Conservation (phyloP, 64 coral and sea anemone species). For the Astreopora myriophthalma region DNA sequence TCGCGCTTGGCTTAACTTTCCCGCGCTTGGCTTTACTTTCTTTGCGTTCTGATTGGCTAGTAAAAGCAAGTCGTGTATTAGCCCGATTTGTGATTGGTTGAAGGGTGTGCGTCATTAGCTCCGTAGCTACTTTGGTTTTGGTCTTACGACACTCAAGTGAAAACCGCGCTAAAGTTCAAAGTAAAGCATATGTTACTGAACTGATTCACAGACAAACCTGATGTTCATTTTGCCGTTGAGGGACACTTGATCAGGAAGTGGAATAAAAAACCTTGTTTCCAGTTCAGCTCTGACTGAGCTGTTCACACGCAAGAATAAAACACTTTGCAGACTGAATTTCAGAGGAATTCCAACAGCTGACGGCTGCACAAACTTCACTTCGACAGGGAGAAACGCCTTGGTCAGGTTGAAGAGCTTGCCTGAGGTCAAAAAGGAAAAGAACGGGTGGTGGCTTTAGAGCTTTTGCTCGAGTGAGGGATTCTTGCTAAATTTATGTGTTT, state of each 20-base stretch:
- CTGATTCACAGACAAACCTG: not conserved
- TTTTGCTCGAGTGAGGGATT: not conserved
- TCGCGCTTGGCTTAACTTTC: too few species aligned
- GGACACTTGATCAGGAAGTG: slow-evolving; percentile 6
- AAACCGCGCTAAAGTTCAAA: not conserved
- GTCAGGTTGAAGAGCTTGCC: not conserved
- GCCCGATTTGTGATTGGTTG: too few species aligned
- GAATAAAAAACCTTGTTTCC: not conserved
- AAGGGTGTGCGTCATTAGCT: too few species aligned
- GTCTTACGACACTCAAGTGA: not conserved
- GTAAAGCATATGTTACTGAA: not conserved
- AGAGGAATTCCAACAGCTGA: not conserved
- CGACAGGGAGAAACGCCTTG: not conserved
- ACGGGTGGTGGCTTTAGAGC: not conserved
- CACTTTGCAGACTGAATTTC: slow-evolving; percentile 24
- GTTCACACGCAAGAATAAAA: not conserved
- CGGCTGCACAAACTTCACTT: slow-evolving; percentile 4
- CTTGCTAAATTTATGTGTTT: too few species aligned
- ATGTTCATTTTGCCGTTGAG: slow-evolving; percentile 5
- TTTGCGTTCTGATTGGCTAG: too few species aligned
- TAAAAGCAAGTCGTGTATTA: too few species aligned
- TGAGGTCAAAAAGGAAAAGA: not conserved
- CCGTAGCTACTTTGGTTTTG: too few species aligned
- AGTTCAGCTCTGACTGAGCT: slow-evolving; percentile 5
- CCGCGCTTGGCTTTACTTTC: too few species aligned